phyloP scores from a whole-genome alignment of 2,797 vertebrate genomes.

The Agapornis canus region DNA sequence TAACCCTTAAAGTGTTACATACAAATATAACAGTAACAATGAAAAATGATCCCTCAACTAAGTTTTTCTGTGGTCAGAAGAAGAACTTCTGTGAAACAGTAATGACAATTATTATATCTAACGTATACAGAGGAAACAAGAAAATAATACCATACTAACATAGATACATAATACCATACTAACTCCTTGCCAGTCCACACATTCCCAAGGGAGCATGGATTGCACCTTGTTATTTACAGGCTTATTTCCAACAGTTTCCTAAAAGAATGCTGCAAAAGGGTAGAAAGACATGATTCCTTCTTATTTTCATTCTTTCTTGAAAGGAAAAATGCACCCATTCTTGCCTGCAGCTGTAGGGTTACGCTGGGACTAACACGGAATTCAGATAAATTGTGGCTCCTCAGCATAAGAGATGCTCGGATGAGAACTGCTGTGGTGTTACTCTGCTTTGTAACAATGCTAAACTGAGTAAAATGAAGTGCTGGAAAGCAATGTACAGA shows the following conservation, averaged over 20 bases:
- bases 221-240: background rate
- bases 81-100: background rate
- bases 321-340: background rate
- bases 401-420: background rate
- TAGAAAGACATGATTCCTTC: fast-evolving
- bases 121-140: background rate
- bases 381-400: background rate
- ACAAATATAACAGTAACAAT: background rate
- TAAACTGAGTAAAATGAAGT: background rate
- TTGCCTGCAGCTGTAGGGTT: background rate
- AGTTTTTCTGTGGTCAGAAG: fast-evolving
- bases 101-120: background rate
- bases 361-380: background rate
- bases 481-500: fast-evolving
- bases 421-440: background rate
- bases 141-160: background rate
- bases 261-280: background rate
- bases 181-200: background rate
- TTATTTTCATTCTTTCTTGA: background rate
- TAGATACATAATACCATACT: background rate
- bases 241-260: background rate
- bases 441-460: background rate
- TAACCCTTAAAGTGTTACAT: background rate
- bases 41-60: background rate
- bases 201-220: background rate